Evolutionary conservation across 2,113 vertebrate species (phyloP), one percentile per base, ranked within the genome.

Genomic region (Dasypus novemcinctus): DNA sequence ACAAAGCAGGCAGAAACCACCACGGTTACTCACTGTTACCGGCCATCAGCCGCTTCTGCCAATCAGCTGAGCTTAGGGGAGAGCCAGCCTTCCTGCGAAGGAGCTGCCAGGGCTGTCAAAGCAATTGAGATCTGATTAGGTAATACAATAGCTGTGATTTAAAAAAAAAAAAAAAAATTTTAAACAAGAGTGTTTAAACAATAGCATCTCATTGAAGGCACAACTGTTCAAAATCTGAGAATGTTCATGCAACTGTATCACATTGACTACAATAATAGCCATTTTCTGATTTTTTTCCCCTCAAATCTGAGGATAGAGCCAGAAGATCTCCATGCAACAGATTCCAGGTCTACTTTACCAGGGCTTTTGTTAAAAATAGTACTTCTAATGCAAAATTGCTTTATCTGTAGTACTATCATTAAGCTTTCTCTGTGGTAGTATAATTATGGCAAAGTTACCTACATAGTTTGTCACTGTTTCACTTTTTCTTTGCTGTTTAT

Each of bases 231-330:
- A 76, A 94, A 84, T 79, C 92, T 71, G 46, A 33, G 25, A 64
- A 29, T 71, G 13, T 82, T 96, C 69, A 93, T 90, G 89, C 78
- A 75, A 71, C 10, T 64, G 7, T 72, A 71, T 90, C 69, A 81
- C 41, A 59, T 23, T 85, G 80, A 75, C 49, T 80, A 21, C 23
- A 87, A 38, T 29, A 49, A 31, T 80, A 52, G 57, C 74, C 57
- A 90, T 96, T 87, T 92, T 95, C 66, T 66, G 75, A 83, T 84
- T 96, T 90, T 38, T 87, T 93, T n/a, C n/a, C n/a, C 75, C 68
- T 94, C 36, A 75, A 41, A 52, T 93, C 59, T 72, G 63, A 95
- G 41, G 71, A 64, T 85, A 74, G 46, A 83, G 31, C 61, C 49
- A 69, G 81, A 86, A 91, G 29, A n/a, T 90, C 49, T 69, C 71